Evolutionary conservation across 2,888 invertebrate genomes (phyloP), one percentile per base, ranked within the genome.

Genomic region (Euplagia quadripunctaria): DNA sequence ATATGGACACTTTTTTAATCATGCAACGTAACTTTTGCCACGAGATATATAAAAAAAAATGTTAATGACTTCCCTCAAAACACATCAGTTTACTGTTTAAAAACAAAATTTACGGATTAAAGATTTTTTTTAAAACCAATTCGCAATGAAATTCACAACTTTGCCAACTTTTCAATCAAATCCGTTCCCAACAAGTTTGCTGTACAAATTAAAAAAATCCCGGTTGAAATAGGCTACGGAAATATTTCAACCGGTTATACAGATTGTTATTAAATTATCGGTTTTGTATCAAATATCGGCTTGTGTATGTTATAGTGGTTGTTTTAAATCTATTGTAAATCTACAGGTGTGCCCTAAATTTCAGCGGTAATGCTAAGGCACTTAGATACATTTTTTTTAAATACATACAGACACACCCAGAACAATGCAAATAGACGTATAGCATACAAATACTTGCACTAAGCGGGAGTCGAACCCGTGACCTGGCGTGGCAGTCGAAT

Each of bases 91-190:
- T 49, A 31, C 31, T 6, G 43, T 70, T 63, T 14, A 63, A 63
- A 69, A 49, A 55, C 5, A 69, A 70, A 69, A 64, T 63, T 12
- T 11, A 58, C 58, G 20, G 61, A 31, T 16, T 31, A 83, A 72
- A 75, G 58, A 42, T 16, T 70, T 77, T 73, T 65, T 68, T n/a
- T n/a, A n/a, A 73, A 82, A 84, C 77, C 78, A 82, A 84, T 80
- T 76, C 74, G 67, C 66, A 70, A 68, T 46, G 77, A 67, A 78
- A 78, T 68, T 72, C 67, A 66, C 41, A 79, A 79, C 75, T 75
- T 79, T 72, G 63, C 71, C 16, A 77, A 76, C 76, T 77, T 83
- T 82, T 82, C 82, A 82, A 82, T 84, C 82, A 82, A 82, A 84
- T 75, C 73, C 64, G 64, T 81, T 71, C 46, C 20, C 46, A 46